Percentiles rank a stretch among this genome's conserved stretches.
phyloP scores from a whole-genome alignment of 2,797 vertebrate genomes.

The Phaenicophaeus curvirostris region DNA sequence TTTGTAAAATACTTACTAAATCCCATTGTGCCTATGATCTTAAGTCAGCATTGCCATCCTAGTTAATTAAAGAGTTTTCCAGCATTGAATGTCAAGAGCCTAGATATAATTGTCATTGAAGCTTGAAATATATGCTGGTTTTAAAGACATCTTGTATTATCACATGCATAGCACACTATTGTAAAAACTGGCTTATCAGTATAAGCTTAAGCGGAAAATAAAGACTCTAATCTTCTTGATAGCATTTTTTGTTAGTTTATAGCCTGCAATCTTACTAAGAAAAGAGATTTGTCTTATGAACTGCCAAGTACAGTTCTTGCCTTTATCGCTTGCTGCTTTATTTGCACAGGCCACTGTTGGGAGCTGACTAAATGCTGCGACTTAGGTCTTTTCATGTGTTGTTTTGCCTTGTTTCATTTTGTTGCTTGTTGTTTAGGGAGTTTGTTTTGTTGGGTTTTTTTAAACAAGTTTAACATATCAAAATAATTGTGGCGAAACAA shows the following conservation, averaged over 20 bases:
- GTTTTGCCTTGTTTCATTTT: neutral
- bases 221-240: slow-evolving; percentile 57
- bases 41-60: neutral
- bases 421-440: neutral
- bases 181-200: slow-evolving; percentile 52
- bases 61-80: slow-evolving; percentile 56
- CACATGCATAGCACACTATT: slow-evolving; percentile 23
- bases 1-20: slow-evolving; percentile 29
- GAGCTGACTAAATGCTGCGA: neutral
- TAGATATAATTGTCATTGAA: neutral
- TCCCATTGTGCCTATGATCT: slow-evolving; percentile 11
- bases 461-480: neutral
- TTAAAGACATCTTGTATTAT: slow-evolving; percentile 47
- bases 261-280: slow-evolving; percentile 45
- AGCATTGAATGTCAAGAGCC: slow-evolving; percentile 15
- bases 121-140: slow-evolving; percentile 25
- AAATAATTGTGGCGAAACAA: neutral
- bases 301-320: neutral
- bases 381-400: neutral
- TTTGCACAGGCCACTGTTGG: neutral
- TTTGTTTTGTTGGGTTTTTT: neutral
- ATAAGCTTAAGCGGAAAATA: slow-evolving; percentile 61
- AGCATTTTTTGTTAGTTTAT: slow-evolving; percentile 28
- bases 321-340: slow-evolving; percentile 4
- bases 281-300: slow-evolving; percentile 52